A percentile compares a stretch with the other conserved stretches of the same genome.
phyloP scores from a whole-genome alignment of 2,888 invertebrate genomes.

The Hylaea fasciaria region DNA sequence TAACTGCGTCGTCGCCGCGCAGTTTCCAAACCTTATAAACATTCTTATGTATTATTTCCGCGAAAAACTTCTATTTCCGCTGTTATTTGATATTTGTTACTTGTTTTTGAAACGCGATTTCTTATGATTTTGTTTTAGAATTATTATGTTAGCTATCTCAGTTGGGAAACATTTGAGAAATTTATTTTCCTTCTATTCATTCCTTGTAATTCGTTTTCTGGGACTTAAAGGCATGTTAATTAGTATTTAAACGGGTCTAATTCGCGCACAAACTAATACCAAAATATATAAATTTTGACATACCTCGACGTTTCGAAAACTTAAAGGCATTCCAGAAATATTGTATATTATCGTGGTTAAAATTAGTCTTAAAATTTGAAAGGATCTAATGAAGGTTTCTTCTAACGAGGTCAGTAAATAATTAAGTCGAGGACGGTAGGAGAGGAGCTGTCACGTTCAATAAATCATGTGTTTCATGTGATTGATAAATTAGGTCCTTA shows the following conservation, averaged over 20 bases:
- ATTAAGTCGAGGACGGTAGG: constrained; percentile 41
- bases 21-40: constrained; percentile 50
- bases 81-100: constrained; percentile 46
- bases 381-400: constrained; percentile 33
- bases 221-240: too few species aligned
- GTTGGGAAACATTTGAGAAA: background rate
- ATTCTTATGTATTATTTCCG: constrained; percentile 47
- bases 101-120: constrained; percentile 40
- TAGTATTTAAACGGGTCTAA: too few species aligned
- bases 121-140: constrained; percentile 42
- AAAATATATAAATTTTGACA: too few species aligned
- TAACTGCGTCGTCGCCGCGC: constrained; percentile 48
- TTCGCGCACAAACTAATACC: too few species aligned
- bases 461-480: constrained; percentile 32
- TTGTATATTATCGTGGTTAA: background rate
- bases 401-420: constrained; percentile 44
- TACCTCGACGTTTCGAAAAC: too few species aligned
- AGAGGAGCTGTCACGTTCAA: constrained; percentile 35
- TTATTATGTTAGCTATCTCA: constrained; percentile 3
- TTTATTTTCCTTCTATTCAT: constrained; percentile 1
- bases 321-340: too few species aligned
- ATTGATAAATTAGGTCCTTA: constrained; percentile 49
- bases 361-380: constrained; percentile 29
- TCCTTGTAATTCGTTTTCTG: background rate
- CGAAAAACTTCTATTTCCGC: constrained; percentile 48